A percentile compares a stretch with the other conserved stretches of the same genome.
Evolutionary conservation across 2,113 vertebrate genomes (phyloP).

Genomic region (Entelurus aequoreus): DNA sequence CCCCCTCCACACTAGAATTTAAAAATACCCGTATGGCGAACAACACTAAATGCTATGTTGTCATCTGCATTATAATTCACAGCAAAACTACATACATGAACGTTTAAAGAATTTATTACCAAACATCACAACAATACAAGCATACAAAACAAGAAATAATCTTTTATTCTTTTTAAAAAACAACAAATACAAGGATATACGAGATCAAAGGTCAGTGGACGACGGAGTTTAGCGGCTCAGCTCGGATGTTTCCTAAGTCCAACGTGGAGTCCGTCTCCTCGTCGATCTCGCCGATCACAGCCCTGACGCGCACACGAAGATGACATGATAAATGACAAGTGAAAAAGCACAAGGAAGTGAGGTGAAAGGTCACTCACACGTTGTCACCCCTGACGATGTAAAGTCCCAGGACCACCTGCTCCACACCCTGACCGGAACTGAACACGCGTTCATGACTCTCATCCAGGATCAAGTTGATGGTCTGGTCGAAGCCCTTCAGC

Average conservation of each 20-base stretch:
- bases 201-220: conserved; percentile 77
- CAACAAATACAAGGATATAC: too few species aligned
- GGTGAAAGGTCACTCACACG: conserved; percentile 76
- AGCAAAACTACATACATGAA: neutral
- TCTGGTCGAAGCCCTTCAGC: conserved; percentile 97
- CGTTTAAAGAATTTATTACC: neutral
- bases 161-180: neutral
- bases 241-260: conserved; percentile 94
- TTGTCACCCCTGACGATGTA: conserved; percentile 98
- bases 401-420: conserved; percentile 95
- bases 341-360: neutral
- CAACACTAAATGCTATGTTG: too few species aligned
- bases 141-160: conserved; percentile 1
- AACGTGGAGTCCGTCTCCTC: conserved; percentile 96
- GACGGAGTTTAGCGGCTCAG: conserved; percentile 93
- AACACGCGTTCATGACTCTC: conserved; percentile 99
- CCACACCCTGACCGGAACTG: conserved; percentile 95
- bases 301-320: conserved; percentile 63
- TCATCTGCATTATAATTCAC: too few species aligned
- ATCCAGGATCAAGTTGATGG: conserved; percentile 97
- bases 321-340: neutral
- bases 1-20: too few species aligned
- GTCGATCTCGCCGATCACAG: conserved; percentile 97
- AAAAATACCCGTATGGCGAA: too few species aligned
- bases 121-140: neutral